Conservation (phyloP, 1,140 invertebrate species). For the Orchestia grillus region DNA sequence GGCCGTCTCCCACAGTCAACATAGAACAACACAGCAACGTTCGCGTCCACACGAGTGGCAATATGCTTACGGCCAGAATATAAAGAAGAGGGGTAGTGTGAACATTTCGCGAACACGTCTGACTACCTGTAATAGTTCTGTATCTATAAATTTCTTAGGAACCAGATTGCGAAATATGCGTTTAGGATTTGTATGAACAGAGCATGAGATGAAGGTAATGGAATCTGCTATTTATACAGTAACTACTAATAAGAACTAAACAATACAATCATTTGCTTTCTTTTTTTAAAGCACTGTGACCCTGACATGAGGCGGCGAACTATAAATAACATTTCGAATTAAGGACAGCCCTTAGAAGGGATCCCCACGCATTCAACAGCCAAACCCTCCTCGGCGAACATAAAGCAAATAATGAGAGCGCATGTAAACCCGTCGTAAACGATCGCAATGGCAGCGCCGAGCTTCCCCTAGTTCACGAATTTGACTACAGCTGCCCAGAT, state of each 20-base stretch:
- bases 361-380: not conserved
- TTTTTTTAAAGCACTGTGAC: not conserved
- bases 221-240: not conserved
- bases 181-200: not conserved
- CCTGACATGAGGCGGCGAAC: not conserved
- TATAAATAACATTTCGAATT: not conserved
- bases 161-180: not conserved
- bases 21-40: too few species aligned
- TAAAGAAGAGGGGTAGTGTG: too few species aligned
- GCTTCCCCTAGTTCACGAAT: too few species aligned
- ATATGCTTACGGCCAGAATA: too few species aligned
- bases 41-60: too few species aligned
- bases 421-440: too few species aligned
- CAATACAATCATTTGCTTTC: not conserved
- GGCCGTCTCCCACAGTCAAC: too few species aligned
- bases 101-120: too few species aligned
- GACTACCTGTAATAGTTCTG: too few species aligned
- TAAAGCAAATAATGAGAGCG: too few species aligned
- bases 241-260: not conserved
- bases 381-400: not conserved
- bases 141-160: too few species aligned
- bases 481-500: not conserved
- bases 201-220: not conserved
- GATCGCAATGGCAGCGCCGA: too few species aligned
- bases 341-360: not conserved